Conservation (phyloP, 2,797 vertebrate genomes). For the Myotis findleyi region DNA sequence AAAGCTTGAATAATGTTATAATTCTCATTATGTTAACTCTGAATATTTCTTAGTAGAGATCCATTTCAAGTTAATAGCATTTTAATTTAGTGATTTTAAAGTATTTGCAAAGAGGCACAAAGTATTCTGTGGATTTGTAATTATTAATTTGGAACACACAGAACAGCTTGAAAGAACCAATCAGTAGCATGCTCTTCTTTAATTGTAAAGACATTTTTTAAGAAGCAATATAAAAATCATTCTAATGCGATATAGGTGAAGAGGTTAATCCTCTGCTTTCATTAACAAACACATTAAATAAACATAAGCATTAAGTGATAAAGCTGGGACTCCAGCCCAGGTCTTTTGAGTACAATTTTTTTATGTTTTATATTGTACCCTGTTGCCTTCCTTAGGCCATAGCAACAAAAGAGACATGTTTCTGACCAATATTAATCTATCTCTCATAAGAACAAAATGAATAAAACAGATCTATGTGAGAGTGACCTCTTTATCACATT, state of each 20-base stretch:
- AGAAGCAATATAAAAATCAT: slow-evolving; percentile 37
- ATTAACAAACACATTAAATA: slow-evolving; percentile 25
- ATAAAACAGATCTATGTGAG: background rate
- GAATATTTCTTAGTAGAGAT: background rate
- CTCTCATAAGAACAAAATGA: slow-evolving; percentile 9
- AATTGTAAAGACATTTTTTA: slow-evolving; percentile 43
- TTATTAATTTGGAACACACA: slow-evolving; percentile 23
- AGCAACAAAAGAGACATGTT: background rate
- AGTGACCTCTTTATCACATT: background rate
- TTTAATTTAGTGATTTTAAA: slow-evolving; percentile 60
- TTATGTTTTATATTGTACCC: background rate
- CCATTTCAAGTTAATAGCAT: slow-evolving; percentile 24
- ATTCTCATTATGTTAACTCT: background rate
- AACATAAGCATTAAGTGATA: background rate
- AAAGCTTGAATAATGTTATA: background rate
- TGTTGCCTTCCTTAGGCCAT: background rate
- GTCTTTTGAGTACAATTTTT: background rate
- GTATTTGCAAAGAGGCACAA: slow-evolving; percentile 22
- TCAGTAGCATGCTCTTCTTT: background rate
- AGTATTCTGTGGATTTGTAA: background rate
- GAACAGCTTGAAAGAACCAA: background rate
- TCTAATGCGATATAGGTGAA: background rate
- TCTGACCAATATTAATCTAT: background rate
- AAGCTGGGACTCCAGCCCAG: background rate
- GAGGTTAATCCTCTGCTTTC: background rate